Conservation (phyloP, 1,140 invertebrate genomes). For the Spodoptera litura region DNA sequence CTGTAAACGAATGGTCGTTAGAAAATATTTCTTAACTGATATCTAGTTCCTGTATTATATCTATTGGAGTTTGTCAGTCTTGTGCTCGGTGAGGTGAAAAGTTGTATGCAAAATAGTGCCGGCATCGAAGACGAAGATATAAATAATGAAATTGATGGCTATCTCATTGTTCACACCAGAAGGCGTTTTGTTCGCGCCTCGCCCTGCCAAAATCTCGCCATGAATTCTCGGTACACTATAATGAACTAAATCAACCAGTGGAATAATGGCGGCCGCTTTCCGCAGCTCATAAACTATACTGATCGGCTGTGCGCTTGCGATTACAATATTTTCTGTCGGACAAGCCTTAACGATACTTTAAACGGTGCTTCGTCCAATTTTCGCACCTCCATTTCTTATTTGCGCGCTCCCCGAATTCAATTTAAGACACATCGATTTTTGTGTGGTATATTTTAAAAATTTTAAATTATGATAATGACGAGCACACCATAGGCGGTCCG, state of each 20-base stretch:
- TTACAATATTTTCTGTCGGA: constrained; percentile 79
- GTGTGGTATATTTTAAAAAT: constrained; percentile 67
- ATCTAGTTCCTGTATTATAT: background rate
- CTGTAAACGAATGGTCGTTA: constrained; percentile 34
- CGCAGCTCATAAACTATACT: constrained; percentile 68
- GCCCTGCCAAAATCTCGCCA: constrained; percentile 37
- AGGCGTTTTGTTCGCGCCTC: constrained; percentile 20
- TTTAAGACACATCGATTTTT: constrained; percentile 81
- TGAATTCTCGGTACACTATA: constrained; percentile 42
- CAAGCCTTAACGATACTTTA: constrained; percentile 82
- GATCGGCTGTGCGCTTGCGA: constrained; percentile 59
- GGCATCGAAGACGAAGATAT: background rate
- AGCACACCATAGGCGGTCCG: constrained; percentile 64
- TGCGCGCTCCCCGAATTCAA: constrained; percentile 77
- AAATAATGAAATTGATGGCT: constrained; percentile 26
- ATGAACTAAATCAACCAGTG: constrained; percentile 52
- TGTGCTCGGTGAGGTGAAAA: background rate
- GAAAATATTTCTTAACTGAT: constrained; percentile 32
- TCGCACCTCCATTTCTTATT: constrained; percentile 79
- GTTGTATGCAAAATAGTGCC: background rate
- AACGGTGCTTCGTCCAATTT: constrained; percentile 78
- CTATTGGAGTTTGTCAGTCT: background rate
- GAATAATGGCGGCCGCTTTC: constrained; percentile 66
- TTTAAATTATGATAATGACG: constrained; percentile 80
- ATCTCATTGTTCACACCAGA: constrained; percentile 38